These are phyloP conservation scores for Spheniscus humboldti DNA, from an alignment of 2,797 vertebrate species.

Conservation along the genomic window DNA sequence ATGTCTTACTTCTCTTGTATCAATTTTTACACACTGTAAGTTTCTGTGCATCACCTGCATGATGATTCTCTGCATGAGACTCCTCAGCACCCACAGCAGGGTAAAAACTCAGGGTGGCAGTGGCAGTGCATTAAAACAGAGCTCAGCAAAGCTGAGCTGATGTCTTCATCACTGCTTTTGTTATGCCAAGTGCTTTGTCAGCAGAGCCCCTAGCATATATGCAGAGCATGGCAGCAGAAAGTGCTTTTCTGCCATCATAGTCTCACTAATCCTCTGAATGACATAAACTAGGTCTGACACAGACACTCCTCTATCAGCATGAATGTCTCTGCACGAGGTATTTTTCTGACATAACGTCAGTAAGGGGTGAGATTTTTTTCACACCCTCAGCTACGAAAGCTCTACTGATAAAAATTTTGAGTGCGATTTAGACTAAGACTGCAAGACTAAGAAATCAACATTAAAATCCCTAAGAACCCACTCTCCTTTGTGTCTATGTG, in stretches of 20 bases:
- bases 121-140: neutral
- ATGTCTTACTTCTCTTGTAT: neutral
- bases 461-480: neutral
- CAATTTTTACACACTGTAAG: neutral
- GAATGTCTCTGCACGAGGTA: neutral
- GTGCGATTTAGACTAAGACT: neutral
- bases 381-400: neutral
- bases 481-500: neutral
- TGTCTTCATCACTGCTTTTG: neutral
- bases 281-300: neutral
- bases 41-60: neutral
- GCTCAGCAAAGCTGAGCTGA: neutral
- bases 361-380: neutral
- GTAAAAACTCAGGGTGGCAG: neutral
- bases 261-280: neutral
- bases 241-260: neutral
- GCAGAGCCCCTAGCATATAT: neutral
- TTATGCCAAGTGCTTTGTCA: neutral
- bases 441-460: neutral
- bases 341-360: neutral
- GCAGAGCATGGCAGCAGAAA: neutral
- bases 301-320: neutral
- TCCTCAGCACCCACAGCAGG: neutral
- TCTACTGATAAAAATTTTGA: neutral
- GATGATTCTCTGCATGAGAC: neutral